These are phyloP conservation scores for Phenacoccus solenopsis DNA, from an alignment of 1,140 invertebrate genomes.

Conservation along the genomic window DNA sequence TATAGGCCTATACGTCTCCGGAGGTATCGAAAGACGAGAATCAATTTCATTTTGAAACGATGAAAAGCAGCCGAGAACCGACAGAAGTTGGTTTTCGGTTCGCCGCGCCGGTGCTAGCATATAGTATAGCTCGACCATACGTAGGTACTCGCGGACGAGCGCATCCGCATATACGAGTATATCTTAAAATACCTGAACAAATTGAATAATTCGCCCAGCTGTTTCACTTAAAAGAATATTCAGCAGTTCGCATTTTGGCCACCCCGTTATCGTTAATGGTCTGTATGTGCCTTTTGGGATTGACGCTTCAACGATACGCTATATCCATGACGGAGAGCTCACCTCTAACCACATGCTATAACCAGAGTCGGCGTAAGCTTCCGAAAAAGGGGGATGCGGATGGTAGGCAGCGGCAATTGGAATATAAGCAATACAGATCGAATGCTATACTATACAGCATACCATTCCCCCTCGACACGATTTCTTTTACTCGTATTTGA, in stretches of 20 bases:
- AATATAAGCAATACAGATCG: neutral
- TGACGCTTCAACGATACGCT: neutral
- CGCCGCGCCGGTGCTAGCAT: too few relatives aligned
- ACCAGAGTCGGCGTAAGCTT: neutral
- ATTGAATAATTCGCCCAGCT: neutral
- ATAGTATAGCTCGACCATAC: too few relatives aligned
- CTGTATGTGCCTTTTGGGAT: conserved; percentile 1
- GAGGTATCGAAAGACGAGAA: too few relatives aligned
- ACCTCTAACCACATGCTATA: neutral
- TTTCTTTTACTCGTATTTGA: neutral
- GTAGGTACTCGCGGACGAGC: too few relatives aligned
- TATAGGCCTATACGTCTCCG: too few relatives aligned
- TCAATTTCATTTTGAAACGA: too few relatives aligned
- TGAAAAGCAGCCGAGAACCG: too few relatives aligned
- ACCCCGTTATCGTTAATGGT: conserved; percentile 1
- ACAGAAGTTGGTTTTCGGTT: too few relatives aligned
- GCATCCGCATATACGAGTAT: too few relatives aligned
- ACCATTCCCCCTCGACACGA: neutral
- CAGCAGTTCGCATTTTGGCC: neutral
- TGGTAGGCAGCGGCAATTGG: neutral
- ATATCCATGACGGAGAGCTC: neutral
- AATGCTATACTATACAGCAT: neutral
- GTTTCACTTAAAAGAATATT: neutral
- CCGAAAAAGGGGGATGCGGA: neutral
- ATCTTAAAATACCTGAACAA: neutral